A percentile compares a stretch with the other conserved stretches of the same genome.
These are phyloP conservation scores for Cetonia aurata DNA, from an alignment of 2,888 invertebrate species.

Conservation along the genomic window DNA sequence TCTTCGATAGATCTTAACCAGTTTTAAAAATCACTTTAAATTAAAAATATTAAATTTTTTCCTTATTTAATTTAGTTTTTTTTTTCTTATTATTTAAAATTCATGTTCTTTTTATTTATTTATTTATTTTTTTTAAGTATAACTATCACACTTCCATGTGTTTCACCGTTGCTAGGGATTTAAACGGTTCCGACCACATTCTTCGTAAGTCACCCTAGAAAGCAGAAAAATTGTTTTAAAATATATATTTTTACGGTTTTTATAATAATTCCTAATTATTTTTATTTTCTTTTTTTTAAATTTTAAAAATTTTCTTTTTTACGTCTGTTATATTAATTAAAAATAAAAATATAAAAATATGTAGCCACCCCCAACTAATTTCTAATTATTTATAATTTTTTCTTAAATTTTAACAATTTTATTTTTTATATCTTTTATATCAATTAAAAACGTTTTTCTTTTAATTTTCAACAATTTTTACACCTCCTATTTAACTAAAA, in stretches of 20 bases:
- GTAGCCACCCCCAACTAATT: no score
- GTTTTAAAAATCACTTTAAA: conserved; percentile 36
- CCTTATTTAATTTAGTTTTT: conserved; percentile 18
- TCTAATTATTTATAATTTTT: no score
- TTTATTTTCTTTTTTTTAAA: conserved; percentile 16
- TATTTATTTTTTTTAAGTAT: conserved; percentile 39
- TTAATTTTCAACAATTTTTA: no score
- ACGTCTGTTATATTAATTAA: background rate
- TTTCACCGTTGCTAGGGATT: conserved; percentile 84
- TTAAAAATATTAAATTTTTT: conserved; percentile 25
- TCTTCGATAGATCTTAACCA: no score
- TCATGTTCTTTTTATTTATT: conserved; percentile 12
- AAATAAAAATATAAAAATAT: background rate
- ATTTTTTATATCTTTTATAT: no score
- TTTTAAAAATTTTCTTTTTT: background rate
- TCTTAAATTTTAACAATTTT: no score
- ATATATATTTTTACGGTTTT: no score
- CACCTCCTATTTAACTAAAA: no score
- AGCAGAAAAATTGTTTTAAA: background rate
- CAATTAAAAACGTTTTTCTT: no score
- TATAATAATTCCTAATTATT: no score
- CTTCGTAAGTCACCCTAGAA: conserved; percentile 92
- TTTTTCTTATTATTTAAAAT: conserved; percentile 12
- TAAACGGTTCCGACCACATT: conserved; percentile 99
- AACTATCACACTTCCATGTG: conserved; percentile 82